These are phyloP conservation scores for Corythaeola cristata DNA, from an alignment of 2,113 vertebrate genomes.

Conservation along the genomic window DNA sequence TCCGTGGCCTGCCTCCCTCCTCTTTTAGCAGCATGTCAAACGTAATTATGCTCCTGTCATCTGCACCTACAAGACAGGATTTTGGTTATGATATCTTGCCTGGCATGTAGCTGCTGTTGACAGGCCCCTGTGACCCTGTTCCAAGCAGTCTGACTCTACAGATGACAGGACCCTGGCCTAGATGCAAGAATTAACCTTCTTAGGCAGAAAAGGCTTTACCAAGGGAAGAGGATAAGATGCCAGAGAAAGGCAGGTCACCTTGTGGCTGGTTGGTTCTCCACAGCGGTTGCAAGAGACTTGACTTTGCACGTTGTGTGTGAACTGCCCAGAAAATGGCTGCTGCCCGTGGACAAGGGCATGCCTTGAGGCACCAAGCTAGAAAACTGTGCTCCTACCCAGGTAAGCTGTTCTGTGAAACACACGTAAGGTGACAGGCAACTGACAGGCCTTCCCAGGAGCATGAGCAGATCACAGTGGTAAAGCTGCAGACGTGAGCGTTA, in stretches of 20 bases:
- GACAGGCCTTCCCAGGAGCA: neutral
- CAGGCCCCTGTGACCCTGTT: slow-evolving; percentile 3
- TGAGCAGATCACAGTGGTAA: neutral
- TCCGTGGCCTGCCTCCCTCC: neutral
- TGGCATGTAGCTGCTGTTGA: slow-evolving; percentile 42
- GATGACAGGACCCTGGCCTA: slow-evolving; percentile 21
- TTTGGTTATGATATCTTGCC: slow-evolving; percentile 55
- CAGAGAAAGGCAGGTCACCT: neutral
- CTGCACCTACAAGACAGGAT: slow-evolving; percentile 21
- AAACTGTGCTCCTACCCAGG: neutral
- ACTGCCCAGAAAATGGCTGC: neutral
- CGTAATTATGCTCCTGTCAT: slow-evolving; percentile 41
- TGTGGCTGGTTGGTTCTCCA: neutral
- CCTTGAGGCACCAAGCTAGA: neutral
- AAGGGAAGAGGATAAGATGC: neutral
- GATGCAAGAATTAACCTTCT: neutral
- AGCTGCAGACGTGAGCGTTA: neutral
- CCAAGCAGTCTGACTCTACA: neutral
- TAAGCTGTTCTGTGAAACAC: neutral
- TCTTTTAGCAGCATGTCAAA: slow-evolving; percentile 44
- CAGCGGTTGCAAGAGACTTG: neutral
- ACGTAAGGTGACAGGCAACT: neutral
- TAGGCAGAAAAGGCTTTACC: neutral
- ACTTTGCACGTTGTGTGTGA: neutral
- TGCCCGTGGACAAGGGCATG: neutral